Percentiles rank a stretch among this genome's conserved stretches.
Conservation (phyloP, 2,113 vertebrate species). For the Calyptomena viridis region DNA sequence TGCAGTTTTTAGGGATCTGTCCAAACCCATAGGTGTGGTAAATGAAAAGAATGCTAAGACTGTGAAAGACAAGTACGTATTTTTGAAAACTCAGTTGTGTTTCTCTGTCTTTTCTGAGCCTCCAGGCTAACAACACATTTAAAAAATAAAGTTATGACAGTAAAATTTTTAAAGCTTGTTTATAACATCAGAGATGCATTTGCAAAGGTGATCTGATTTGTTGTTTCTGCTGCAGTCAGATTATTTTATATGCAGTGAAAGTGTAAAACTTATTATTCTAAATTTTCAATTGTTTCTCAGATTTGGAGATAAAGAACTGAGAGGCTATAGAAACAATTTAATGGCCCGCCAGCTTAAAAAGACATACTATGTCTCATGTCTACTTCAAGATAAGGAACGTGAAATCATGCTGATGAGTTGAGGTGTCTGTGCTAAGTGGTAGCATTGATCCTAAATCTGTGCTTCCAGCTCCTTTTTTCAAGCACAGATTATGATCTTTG, state of each 20-base stretch:
- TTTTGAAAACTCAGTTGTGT: neutral
- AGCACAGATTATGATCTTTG: neutral
- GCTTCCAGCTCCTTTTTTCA: neutral
- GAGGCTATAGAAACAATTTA: neutral
- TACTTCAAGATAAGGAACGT: neutral
- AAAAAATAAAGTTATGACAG: neutral
- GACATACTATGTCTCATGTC: neutral
- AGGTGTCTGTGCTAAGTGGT: neutral
- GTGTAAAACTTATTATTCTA: neutral
- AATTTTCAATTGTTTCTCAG: neutral
- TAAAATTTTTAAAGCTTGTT: neutral
- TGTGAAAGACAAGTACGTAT: constrained; percentile 87
- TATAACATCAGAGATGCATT: neutral
- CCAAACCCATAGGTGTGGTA: constrained; percentile 91
- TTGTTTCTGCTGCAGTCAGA: neutral
- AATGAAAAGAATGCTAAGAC: constrained; percentile 93
- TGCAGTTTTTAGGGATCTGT: constrained; percentile 90
- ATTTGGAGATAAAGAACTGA: neutral
- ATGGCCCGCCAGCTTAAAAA: neutral
- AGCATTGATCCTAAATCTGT: neutral
- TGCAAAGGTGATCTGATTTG: neutral
- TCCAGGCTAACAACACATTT: neutral
- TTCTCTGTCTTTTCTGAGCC: neutral
- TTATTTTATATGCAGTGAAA: neutral
- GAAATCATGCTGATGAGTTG: neutral